A percentile compares a stretch with the other conserved stretches of the same genome.
phyloP scores from a whole-genome alignment of 2,888 invertebrate genomes.

The Theretra japonica region DNA sequence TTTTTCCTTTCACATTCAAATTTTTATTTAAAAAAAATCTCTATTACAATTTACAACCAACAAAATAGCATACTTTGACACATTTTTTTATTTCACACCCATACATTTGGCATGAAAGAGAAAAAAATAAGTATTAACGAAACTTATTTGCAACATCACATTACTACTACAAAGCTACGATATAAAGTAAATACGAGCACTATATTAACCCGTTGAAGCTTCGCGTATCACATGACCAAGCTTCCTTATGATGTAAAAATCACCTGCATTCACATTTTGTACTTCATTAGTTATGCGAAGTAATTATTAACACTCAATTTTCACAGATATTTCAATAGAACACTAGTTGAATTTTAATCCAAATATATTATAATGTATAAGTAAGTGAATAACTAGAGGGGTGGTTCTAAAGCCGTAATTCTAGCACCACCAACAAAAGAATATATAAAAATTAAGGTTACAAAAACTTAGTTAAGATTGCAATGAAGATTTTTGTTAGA shows the following conservation, averaged over 20 bases:
- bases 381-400: no score
- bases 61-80: not conserved
- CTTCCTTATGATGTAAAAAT: conserved; percentile 35
- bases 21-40: not conserved
- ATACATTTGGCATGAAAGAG: no score
- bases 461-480: no score
- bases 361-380: no score
- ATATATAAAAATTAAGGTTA: no score
- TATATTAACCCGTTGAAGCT: not conserved
- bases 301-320: not conserved
- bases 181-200: not conserved
- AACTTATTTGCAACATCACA: not conserved
- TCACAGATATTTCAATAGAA: not conserved
- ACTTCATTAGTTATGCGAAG: conserved; percentile 46
- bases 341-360: not conserved
- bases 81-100: no score
- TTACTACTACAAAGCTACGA: not conserved
- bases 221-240: not conserved
- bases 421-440: no score
- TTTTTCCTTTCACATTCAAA: not conserved
- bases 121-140: not conserved
- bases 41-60: not conserved
- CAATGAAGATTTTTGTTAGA: no score
- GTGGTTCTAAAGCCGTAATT: no score
- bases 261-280: conserved; percentile 42